phyloP scores from a whole-genome alignment of 2,888 invertebrate genomes.

The Ophion slaviceki region DNA sequence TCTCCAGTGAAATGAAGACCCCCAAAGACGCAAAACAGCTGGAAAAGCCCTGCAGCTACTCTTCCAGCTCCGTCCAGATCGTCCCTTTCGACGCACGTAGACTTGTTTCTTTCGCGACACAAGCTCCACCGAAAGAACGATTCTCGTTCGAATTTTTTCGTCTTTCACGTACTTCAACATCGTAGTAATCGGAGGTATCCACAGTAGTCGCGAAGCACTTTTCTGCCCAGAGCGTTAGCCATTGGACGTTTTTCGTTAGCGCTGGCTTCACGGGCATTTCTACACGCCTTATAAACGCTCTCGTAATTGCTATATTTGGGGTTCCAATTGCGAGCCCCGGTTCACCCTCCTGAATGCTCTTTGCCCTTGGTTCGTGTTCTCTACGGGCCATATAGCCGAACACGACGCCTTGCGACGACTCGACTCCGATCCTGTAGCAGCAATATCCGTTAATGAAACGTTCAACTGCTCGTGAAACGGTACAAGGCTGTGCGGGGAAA shows the following conservation, averaged over 20 bases:
- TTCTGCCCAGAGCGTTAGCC: conserved; percentile 34
- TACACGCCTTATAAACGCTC: conserved; percentile 1
- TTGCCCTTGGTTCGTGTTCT: conserved; percentile 42
- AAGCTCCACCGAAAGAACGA: conserved; percentile 7
- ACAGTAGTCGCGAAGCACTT: conserved; percentile 17
- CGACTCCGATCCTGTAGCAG: conserved; percentile 57
- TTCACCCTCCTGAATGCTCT: conserved; percentile 24
- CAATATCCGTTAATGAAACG: conserved; percentile 78
- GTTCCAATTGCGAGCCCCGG: conserved; percentile 18
- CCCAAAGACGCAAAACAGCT: not conserved
- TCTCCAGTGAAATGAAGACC: not conserved
- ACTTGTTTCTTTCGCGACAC: not conserved
- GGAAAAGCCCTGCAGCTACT: no score
- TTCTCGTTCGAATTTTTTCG: not conserved
- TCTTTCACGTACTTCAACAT: conserved; percentile 19
- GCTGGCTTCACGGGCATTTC: conserved; percentile 5
- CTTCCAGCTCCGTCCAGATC: no score
- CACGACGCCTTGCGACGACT: conserved; percentile 51
- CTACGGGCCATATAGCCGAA: conserved; percentile 42
- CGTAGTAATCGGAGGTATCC: conserved; percentile 66
- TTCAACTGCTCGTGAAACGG: conserved; percentile 67
- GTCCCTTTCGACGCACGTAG: no score
- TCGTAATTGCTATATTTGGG: conserved; percentile 32
- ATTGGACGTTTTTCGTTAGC: conserved; percentile 41
- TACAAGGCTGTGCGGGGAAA: conserved; percentile 12